Percentiles rank a stretch among this genome's conserved stretches.
Conservation (phyloP, 2,888 invertebrate genomes). For the Acanthacorydalis orientalis region DNA sequence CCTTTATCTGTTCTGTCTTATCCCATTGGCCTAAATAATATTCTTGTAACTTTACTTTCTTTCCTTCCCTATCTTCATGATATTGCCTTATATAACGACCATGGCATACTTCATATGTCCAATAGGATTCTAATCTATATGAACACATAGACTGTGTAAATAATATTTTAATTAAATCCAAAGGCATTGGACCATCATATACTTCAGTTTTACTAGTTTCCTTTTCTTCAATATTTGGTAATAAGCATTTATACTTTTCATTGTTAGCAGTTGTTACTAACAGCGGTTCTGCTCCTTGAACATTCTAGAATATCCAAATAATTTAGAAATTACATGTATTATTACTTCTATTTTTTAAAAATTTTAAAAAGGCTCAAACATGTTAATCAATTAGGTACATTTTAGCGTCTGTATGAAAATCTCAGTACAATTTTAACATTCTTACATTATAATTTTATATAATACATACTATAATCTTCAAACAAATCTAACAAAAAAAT, state of each 20-base stretch:
- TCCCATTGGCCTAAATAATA: conserved; percentile 71
- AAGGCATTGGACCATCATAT: conserved; percentile 57
- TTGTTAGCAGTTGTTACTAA: conserved; percentile 56
- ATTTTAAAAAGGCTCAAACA: too few relatives aligned
- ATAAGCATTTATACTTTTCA: conserved; percentile 67
- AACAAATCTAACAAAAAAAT: too few relatives aligned
- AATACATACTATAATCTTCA: too few relatives aligned
- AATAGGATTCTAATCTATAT: conserved; percentile 75
- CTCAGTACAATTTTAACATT: too few relatives aligned
- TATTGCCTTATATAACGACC: conserved; percentile 83
- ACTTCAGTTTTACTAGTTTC: conserved; percentile 35
- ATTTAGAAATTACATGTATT: not conserved
- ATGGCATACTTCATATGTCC: conserved; percentile 95
- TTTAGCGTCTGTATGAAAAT: too few relatives aligned
- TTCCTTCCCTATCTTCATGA: conserved; percentile 85
- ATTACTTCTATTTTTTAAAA: too few relatives aligned
- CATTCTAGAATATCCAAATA: conserved; percentile 16
- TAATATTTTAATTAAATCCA: conserved; percentile 58
- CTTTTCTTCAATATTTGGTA: conserved; percentile 49
- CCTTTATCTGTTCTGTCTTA: conserved; percentile 39
- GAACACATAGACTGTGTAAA: conserved; percentile 70
- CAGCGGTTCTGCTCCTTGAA: conserved; percentile 34
- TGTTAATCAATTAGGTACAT: too few relatives aligned
- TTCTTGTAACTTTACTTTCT: conserved; percentile 67
- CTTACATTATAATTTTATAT: too few relatives aligned